Evolutionary conservation across 1,140 invertebrate species (phyloP).

Genomic region (Leptestheria dahalacensis): DNA sequence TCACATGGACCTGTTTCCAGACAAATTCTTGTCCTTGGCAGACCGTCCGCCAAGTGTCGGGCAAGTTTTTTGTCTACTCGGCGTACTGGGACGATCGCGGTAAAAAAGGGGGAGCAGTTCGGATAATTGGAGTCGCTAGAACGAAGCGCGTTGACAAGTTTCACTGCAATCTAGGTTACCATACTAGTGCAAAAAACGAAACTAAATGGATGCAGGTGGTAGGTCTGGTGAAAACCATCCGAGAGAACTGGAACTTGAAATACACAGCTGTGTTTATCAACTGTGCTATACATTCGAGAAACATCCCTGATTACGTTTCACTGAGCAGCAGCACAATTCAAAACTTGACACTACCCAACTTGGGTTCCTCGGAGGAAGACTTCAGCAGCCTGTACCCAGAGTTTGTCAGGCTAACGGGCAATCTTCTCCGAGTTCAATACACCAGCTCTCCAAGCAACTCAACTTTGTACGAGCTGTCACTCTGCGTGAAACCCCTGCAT

Average conservation of each 20-base stretch:
- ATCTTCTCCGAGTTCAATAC: conserved; percentile 35
- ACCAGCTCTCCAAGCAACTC: conserved; percentile 7
- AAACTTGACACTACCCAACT: neutral
- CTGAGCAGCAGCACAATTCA: neutral
- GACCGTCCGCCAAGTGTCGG: conserved; percentile 26
- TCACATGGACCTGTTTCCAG: conserved; percentile 7
- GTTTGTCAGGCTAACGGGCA: conserved; percentile 30
- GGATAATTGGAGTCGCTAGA: conserved; percentile 73
- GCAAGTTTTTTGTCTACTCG: conserved; percentile 80
- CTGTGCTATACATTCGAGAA: conserved; percentile 44
- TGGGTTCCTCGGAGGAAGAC: neutral
- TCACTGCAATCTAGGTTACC: conserved; percentile 70
- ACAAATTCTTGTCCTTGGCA: conserved; percentile 25
- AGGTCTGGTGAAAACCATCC: conserved; percentile 46
- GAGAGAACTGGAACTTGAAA: conserved; percentile 86
- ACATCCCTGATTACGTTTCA: conserved; percentile 7
- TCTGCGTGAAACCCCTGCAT: conserved; percentile 90
- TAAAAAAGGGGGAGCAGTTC: conserved; percentile 40
- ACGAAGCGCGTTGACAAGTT: conserved; percentile 66
- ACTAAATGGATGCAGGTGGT: conserved; percentile 22
- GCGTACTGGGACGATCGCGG: conserved; percentile 58
- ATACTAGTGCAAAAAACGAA: conserved; percentile 21
- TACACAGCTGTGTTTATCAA: conserved; percentile 82
- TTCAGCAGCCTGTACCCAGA: neutral
- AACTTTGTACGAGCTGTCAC: conserved; percentile 40